Base-by-base conservation (phyloP, 2,113 vertebrate genomes). In the Heliornis fulica region DNA sequence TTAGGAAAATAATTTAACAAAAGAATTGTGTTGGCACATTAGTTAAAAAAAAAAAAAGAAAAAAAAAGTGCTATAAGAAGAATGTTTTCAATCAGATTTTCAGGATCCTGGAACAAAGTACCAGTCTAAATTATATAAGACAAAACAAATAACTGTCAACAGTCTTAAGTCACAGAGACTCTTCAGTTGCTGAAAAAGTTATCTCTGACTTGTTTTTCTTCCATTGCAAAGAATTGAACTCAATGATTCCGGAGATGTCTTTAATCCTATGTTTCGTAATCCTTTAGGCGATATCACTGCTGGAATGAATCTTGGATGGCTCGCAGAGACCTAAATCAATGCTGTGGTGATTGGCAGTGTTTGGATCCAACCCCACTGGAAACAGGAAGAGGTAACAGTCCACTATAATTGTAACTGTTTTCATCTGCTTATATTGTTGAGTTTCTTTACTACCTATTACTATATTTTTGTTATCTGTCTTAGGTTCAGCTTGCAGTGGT, bases 221-320 rank as follows among this genome's bases (percentile, higher is more conserved):
- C 63, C 38, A 6, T 68, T 3, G 1, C 9, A 51, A 83, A 38
- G 19, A 1, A 5, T 7, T 70, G 66, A 89, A 81, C 5, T 53
- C 84, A 25, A 11, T 69, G 32, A 94, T 74, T 16, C 18, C 66
- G 88, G 23, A 43, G 18, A 29, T 25, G 9, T 36, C 11, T 68
- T 92, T 70, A 87, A 75, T 75, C 15, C 20, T 48, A 38, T 77
- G 15, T 82, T 90, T 41, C 21, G 87, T 8, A 38, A 63, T 78
- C 40, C 36, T 48, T 54, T 41, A 97, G 96, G 95, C 59, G 80
- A 81, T 92, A 97, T 34, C 95, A 97, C 75, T 95, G 91, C 46
- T 97, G 93, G 93, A 96, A 93, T 82, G 95, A 97, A 81, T 96
- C 95, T 36, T 97, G 95, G 91, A 97, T 97, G 94, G 74, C 91